A percentile compares a stretch with the other conserved stretches of the same genome.
phyloP scores from a whole-genome alignment of 2,888 invertebrate genomes.

The Philaethria dido region DNA sequence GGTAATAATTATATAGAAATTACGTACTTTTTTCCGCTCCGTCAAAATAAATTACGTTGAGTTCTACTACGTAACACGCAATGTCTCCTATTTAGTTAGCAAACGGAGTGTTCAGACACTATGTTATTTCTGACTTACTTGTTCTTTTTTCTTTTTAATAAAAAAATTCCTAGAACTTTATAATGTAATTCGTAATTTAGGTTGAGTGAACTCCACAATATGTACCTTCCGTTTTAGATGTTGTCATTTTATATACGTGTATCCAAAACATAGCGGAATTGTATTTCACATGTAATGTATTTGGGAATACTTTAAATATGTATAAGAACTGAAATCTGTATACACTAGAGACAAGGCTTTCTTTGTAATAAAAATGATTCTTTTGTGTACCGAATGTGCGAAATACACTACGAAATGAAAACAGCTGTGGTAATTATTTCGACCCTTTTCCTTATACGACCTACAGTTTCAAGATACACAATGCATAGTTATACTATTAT shows the following conservation, averaged over 20 bases:
- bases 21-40: too few species aligned
- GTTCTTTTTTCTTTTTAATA: too few species aligned
- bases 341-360: slow-evolving; percentile 10
- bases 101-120: too few species aligned
- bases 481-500: slow-evolving; percentile 40
- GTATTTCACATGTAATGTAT: too few species aligned
- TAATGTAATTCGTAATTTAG: background rate
- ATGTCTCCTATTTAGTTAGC: too few species aligned
- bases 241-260: too few species aligned
- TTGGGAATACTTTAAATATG: background rate
- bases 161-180: background rate
- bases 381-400: slow-evolving; percentile 33
- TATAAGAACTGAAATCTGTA: slow-evolving; percentile 7
- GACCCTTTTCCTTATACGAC: slow-evolving; percentile 39
- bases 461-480: slow-evolving; percentile 34
- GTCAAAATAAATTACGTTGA: too few species aligned
- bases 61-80: too few species aligned
- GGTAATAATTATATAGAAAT: too few species aligned
- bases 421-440: slow-evolving; percentile 43
- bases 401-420: slow-evolving; percentile 39
- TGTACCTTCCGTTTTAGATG: too few species aligned
- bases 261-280: too few species aligned
- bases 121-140: too few species aligned
- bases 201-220: background rate
- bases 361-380: slow-evolving; percentile 32